Evolutionary conservation across 2,888 invertebrate genomes (phyloP).

Genomic region (Hemaris fuciformis): DNA sequence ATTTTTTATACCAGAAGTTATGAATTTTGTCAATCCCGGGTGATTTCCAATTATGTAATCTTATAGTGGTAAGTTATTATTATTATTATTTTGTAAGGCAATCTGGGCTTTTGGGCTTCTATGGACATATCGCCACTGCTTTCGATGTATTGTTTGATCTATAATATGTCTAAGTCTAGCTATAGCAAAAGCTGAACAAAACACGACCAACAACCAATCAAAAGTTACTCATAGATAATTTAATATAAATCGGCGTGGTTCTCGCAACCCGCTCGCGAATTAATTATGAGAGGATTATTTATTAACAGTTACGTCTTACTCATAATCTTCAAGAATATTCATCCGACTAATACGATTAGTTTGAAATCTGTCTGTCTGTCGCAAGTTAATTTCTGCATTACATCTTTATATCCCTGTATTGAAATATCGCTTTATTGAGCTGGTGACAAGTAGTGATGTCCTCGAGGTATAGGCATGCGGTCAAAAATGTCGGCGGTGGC

Average conservation of each 20-base stretch:
- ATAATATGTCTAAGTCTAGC: too few species aligned
- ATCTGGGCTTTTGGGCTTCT: too few species aligned
- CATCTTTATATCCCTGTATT: neutral
- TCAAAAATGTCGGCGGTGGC: too few species aligned
- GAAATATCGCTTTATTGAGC: neutral
- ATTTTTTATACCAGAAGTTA: neutral
- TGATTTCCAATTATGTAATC: slow-evolving; percentile 12
- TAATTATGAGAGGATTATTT: neutral
- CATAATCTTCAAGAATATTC: neutral
- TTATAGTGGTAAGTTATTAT: neutral
- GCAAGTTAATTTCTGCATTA: neutral
- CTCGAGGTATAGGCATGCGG: too few species aligned
- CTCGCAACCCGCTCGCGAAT: neutral
- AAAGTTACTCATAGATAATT: neutral
- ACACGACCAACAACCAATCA: neutral
- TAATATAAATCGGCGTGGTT: neutral
- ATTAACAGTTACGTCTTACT: neutral
- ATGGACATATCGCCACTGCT: too few species aligned
- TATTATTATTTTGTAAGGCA: too few species aligned
- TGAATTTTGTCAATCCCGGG: neutral
- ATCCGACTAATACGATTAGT: neutral
- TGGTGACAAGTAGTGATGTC: too few species aligned
- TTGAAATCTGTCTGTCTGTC: neutral
- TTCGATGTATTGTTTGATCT: too few species aligned
- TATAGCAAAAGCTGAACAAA: too few species aligned